Conservation (phyloP, 2,797 vertebrate species). For the Sylvia borin region DNA sequence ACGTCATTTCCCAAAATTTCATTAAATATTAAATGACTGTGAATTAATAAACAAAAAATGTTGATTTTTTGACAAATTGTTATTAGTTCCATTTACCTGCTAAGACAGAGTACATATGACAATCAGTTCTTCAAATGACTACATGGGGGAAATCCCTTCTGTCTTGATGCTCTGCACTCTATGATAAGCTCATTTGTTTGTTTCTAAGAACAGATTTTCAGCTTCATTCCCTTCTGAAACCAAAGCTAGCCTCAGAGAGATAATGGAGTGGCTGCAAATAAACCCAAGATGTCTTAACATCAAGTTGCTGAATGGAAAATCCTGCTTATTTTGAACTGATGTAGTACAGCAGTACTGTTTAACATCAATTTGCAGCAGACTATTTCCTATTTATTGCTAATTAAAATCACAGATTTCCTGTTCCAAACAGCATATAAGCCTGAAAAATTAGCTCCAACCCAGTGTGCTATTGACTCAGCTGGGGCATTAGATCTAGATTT, state of each 20-base stretch:
- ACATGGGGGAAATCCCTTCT: background rate
- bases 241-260: background rate
- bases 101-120: background rate
- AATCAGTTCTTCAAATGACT: background rate
- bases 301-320: conserved; percentile 47
- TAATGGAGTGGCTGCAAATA: background rate
- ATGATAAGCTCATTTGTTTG: background rate
- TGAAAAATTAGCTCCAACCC: conserved; percentile 23
- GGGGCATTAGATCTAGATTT: background rate
- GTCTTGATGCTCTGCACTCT: background rate
- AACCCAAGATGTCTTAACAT: conserved; percentile 39
- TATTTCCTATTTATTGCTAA: conserved; percentile 64
- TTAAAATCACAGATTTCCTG: conserved; percentile 62
- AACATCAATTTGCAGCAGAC: conserved; percentile 57
- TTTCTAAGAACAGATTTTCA: background rate
- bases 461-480: conserved; percentile 2
- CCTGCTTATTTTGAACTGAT: conserved; percentile 50
- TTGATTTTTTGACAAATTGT: background rate
- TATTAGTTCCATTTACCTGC: background rate
- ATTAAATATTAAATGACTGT: background rate
- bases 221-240: background rate
- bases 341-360: conserved; percentile 47
- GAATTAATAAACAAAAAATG: background rate
- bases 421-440: background rate
- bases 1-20: background rate